Base-by-base conservation (phyloP, 1,140 invertebrate genomes). In the Euborellia annulipes region DNA sequence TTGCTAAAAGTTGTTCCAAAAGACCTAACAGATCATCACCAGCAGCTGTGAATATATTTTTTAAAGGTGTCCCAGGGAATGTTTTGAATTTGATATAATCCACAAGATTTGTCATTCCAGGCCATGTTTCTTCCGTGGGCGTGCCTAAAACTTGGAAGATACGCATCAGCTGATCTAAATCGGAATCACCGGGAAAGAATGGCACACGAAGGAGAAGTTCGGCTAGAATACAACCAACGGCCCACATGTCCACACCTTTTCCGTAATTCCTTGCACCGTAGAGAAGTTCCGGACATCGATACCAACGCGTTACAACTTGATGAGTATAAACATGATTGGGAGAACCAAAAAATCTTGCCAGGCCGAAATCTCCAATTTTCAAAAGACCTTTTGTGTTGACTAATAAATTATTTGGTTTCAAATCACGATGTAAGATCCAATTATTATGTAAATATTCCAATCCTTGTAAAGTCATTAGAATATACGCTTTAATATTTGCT, bases 361-460 rank as follows among this genome's bases (percentile, higher is more conserved):
- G 68, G 58, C 95, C 95, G 76, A 99, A 98, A 81, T 99, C 95
- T 52, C 89, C 93, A 54, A 96, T 84, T 68, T 97, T 99, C 0
- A 99, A 64, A 13, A 97, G 70, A 2, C 96, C 96, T 57, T 85
- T 73, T 39, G 76, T 72, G 67, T 96, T 93, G 4, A 99, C 85
- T 2, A 99, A 66, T 53, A 99, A 77, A 72, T 99, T 99, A 62
- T 98, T 98, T 8, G 96, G 96, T 63, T 99, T 99, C 46, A 99
- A 72, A 78, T 99, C 96, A 59, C 96, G 76, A 61, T 99, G 96
- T 19, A 99, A 66, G 55, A 99, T 94, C 90, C 92, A 98, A 61
- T 94, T 85, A 32, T 76, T 69, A 65, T 99, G 96, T 6, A 99
- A 67, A 68, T 95, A 98, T 66, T 98, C 91, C 14, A 98, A 63